A percentile compares a stretch with the other conserved stretches of the same genome.
Conservation (phyloP, 2,113 vertebrate genomes). For the Hippocampus abdominalis region DNA sequence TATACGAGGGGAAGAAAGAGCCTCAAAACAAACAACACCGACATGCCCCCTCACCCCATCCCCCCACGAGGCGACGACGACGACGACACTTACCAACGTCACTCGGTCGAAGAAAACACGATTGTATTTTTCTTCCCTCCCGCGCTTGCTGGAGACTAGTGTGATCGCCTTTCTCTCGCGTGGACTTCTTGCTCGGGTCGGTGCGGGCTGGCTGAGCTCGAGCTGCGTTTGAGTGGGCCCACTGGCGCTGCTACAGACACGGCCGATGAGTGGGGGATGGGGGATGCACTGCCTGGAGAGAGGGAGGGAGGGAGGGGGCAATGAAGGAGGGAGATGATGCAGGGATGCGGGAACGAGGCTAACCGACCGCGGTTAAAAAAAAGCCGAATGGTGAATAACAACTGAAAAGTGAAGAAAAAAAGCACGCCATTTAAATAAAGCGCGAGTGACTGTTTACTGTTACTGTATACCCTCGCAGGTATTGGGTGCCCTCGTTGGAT, state of each 20-base stretch:
- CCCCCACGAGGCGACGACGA: background rate
- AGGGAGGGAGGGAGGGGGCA: slow-evolving; percentile 36
- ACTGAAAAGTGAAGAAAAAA: background rate
- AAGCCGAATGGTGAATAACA: background rate
- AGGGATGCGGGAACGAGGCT: slow-evolving; percentile 48
- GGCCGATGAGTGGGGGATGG: slow-evolving; percentile 68
- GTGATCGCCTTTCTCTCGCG: slow-evolving; percentile 19
- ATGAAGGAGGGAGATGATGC: slow-evolving; percentile 40
- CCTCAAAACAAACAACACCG: slow-evolving; percentile 39
- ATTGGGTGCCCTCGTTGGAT: background rate
- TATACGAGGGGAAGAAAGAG: slow-evolving; percentile 29
- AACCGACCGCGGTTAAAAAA: background rate
- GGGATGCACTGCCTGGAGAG: slow-evolving; percentile 62
- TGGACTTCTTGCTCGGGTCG: slow-evolving; percentile 33
- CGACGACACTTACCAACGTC: slow-evolving; percentile 51
- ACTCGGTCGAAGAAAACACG: slow-evolving; percentile 32
- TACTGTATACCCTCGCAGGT: background rate
- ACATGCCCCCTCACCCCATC: slow-evolving; percentile 17
- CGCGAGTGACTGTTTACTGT: background rate
- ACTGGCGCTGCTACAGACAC: slow-evolving; percentile 64
- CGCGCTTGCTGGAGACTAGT: slow-evolving; percentile 11
- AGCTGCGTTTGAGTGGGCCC: slow-evolving; percentile 57
- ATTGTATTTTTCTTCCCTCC: background rate
- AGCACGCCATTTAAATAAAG: background rate
- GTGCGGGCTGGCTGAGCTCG: slow-evolving; percentile 52